Evolutionary conservation across 2,797 vertebrate species (phyloP), one percentile per base, ranked within the genome.

Genomic region (Muscicapa comitata): DNA sequence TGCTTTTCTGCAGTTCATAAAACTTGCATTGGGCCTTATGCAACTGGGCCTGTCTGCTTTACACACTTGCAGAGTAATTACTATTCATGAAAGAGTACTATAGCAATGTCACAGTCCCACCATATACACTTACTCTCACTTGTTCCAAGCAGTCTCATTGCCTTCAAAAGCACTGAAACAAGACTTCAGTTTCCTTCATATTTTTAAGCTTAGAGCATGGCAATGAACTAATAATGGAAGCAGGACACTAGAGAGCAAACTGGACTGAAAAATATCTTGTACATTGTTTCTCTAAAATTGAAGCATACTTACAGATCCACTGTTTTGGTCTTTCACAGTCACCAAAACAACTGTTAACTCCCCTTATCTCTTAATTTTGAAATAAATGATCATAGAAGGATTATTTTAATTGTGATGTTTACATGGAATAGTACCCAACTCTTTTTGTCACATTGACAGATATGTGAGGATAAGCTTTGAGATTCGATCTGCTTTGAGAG

Each of bases 1-100:
- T 93, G 86, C 91, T 92, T 97, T 95, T 97, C 95, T 96, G 67
- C 95, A 96, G 95, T 96, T 96, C 96, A 96, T 96, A 97, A 97
- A 97, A 94, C 82, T 87, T 87, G 45, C 72, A 61, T 81, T 87
- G 88, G 88, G 47, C 75, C 62, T 84, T 67, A 47, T 86, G 92
- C 83, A 93, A 95, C 76, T 50, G 67, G 76, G 54, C 38, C 93
- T 91, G 68, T 86, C 77, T 91, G 86, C 75, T 96, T 96, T 96
- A 94, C 70, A 84, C 92, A 93, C 90, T 96, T 91, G 89, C 74
- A 58, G 86, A 86, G 74, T 94, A 95, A 96, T 96, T 95, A 80
- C 89, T 95, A 47, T 88, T 86, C 57, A 35, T 84, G 80, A 74
- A 90, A 68, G 84, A 72, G 47, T 63, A 21, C 80, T 89, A 63